These are phyloP conservation scores for Lepilemur ruficaudatus DNA, from an alignment of 2,797 vertebrate species.

Conservation along the genomic window DNA sequence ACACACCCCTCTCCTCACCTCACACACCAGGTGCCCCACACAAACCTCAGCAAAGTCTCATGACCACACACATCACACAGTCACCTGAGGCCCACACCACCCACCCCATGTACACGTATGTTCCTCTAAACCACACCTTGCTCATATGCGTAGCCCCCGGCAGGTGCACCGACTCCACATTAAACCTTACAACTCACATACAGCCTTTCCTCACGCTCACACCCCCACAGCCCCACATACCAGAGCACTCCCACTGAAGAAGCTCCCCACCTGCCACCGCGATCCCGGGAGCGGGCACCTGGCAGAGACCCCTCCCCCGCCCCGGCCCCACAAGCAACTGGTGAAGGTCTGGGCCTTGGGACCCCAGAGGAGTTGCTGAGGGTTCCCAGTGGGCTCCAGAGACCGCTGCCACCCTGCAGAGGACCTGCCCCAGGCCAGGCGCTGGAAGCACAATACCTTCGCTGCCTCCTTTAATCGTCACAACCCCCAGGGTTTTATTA, in stretches of 20 bases:
- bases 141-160: rapidly evolving
- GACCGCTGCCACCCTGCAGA: not conserved
- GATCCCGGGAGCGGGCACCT: not conserved
- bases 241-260: rapidly evolving
- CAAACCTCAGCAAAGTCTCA: not conserved
- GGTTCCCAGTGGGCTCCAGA: not conserved
- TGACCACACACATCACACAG: rapidly evolving
- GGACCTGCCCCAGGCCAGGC: not conserved
- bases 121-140: not conserved
- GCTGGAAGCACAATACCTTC: not conserved
- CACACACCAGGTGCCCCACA: not conserved
- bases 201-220: rapidly evolving
- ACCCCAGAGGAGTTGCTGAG: not conserved
- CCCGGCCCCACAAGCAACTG: not conserved
- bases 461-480: not conserved
- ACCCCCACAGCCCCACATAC: not conserved
- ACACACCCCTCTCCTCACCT: not conserved
- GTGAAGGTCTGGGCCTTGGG: not conserved
- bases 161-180: not conserved
- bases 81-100: not conserved
- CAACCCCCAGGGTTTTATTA: not conserved
- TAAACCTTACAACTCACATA: not conserved
- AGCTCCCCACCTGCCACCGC: not conserved
- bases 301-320: not conserved
- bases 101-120: rapidly evolving